Conservation (phyloP, 1,140 invertebrate genomes). For the Frieseomelitta varia region DNA sequence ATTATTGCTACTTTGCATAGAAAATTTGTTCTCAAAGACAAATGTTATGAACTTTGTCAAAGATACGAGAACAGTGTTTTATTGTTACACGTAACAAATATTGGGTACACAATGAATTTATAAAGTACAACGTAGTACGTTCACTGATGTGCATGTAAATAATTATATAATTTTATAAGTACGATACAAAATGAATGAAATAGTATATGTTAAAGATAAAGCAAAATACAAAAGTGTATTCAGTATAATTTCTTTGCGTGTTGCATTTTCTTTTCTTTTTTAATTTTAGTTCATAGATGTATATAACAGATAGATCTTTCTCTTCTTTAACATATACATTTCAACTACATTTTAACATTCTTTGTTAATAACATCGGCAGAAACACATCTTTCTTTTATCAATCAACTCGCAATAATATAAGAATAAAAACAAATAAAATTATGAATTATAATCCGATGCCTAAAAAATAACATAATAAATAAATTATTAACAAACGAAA, state of each 20-base stretch:
- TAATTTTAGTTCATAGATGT: slow-evolving; percentile 18
- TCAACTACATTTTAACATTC: slow-evolving; percentile 17
- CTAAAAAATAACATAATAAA: not conserved
- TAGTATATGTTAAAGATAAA: slow-evolving; percentile 17
- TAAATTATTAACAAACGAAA: not conserved
- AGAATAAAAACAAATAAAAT: not conserved
- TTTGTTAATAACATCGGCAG: not conserved
- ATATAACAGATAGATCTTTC: not conserved
- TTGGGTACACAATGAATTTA: slow-evolving; percentile 35
- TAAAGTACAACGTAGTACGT: slow-evolving; percentile 9
- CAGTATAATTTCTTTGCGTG: not conserved
- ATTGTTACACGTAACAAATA: slow-evolving; percentile 47
- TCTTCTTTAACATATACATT: slow-evolving; percentile 35
- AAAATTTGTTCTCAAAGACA: slow-evolving; percentile 11
- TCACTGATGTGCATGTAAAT: slow-evolving; percentile 4
- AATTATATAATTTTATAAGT: slow-evolving; percentile 26
- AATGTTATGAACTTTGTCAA: slow-evolving; percentile 19
- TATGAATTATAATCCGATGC: not conserved
- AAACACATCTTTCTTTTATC: slow-evolving; percentile 7
- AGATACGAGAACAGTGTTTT: slow-evolving; percentile 39
- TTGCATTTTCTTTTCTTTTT: slow-evolving; percentile 11
- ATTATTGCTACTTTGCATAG: slow-evolving; percentile 3
- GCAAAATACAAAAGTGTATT: not conserved
- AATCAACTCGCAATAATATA: not conserved
- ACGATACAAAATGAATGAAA: slow-evolving; percentile 28